Percentiles rank a stretch among this genome's conserved stretches.
These are phyloP conservation scores for Bombus polaris DNA, from an alignment of 1,140 invertebrate genomes.

Conservation along the genomic window DNA sequence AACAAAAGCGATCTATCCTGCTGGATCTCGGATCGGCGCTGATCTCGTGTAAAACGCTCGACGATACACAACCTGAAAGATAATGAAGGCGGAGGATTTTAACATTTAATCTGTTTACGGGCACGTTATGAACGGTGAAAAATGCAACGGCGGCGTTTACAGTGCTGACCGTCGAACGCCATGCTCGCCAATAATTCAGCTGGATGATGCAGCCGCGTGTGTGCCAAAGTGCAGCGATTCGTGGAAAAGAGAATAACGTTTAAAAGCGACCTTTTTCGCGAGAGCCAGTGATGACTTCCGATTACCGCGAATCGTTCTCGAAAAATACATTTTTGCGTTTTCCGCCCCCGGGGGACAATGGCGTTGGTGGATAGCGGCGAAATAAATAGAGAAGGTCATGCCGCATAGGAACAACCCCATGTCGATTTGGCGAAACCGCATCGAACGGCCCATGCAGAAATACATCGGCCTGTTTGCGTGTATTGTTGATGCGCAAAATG, in stretches of 20 bases:
- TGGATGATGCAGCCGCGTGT: neutral
- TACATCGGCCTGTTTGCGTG: neutral
- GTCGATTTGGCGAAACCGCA: constrained; percentile 28
- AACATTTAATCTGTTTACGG: constrained; percentile 14
- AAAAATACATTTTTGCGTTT: constrained; percentile 51
- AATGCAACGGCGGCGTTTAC: neutral
- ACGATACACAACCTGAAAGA: neutral
- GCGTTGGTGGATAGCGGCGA: constrained; percentile 15
- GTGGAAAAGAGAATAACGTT: constrained; percentile 40
- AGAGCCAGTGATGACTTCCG: constrained; percentile 40
- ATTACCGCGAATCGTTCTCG: constrained; percentile 49
- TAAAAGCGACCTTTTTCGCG: constrained; percentile 43
- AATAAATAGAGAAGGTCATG: constrained; percentile 31
- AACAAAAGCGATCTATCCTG: too few species aligned
- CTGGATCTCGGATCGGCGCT: too few species aligned
- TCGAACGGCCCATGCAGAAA: constrained; percentile 9
- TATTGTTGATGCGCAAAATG: constrained; percentile 40
- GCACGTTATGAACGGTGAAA: neutral
- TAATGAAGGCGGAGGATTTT: neutral
- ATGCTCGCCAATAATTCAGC: neutral
- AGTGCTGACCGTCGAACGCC: neutral
- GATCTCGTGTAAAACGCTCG: too few species aligned
- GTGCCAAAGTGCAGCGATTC: constrained; percentile 14
- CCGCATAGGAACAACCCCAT: constrained; percentile 14
- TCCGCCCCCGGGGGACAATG: constrained; percentile 13